phyloP scores from a whole-genome alignment of 2,888 invertebrate genomes.

The Caenorhabditis japonica region DNA sequence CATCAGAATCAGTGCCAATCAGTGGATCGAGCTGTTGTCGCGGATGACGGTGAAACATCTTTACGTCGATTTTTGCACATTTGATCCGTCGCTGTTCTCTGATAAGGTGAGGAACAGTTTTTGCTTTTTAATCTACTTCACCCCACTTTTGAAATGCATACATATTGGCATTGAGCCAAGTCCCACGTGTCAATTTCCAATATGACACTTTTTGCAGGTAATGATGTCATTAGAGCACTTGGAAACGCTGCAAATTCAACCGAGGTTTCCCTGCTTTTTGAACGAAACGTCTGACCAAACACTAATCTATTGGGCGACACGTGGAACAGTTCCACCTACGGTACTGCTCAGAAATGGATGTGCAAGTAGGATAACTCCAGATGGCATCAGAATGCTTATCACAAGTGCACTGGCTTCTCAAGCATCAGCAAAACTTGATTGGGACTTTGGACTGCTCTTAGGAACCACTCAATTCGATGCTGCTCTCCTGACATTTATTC shows the following conservation, averaged over 20 bases:
- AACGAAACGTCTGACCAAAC: slow-evolving; percentile 51
- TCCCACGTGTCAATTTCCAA: too few species aligned
- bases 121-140: neutral
- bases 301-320: slow-evolving; percentile 38
- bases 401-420: slow-evolving; percentile 1
- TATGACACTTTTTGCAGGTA: slow-evolving; percentile 28
- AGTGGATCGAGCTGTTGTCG: slow-evolving; percentile 37
- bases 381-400: slow-evolving; percentile 35
- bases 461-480: slow-evolving; percentile 27
- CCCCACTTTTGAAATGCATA: too few species aligned
- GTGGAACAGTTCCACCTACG: neutral
- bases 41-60: slow-evolving; percentile 39
- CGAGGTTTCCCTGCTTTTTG: slow-evolving; percentile 41
- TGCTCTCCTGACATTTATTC: slow-evolving; percentile 20
- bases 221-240: slow-evolving; percentile 36
- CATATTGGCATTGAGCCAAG: too few species aligned
- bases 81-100: slow-evolving; percentile 35
- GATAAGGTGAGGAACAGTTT: slow-evolving; percentile 26
- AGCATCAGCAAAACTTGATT: slow-evolving; percentile 25
- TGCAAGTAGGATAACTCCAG: slow-evolving; percentile 28
- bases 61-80: slow-evolving; percentile 49
- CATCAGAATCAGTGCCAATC: slow-evolving; percentile 21
- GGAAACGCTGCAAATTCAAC: slow-evolving; percentile 52
- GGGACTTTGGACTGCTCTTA: slow-evolving; percentile 46
- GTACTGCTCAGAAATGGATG: slow-evolving; percentile 34